phyloP scores from a whole-genome alignment of 2,113 vertebrate species.

The Panthera tigris region DNA sequence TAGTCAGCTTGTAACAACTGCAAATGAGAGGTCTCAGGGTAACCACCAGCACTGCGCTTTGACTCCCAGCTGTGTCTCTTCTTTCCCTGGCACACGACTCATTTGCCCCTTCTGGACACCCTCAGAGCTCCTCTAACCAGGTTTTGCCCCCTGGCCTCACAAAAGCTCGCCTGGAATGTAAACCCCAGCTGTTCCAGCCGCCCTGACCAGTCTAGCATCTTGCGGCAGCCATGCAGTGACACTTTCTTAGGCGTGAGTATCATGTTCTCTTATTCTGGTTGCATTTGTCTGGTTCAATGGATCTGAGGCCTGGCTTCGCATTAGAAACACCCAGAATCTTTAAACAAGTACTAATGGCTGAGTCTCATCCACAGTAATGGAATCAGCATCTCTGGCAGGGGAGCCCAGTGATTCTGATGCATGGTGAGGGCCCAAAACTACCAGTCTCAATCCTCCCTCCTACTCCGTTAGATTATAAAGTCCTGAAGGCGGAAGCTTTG shows the following conservation, averaged over 20 bases:
- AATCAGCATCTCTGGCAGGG: neutral
- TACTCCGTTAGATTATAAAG: neutral
- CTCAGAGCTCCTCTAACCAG: too few relatives aligned
- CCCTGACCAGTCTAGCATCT: neutral
- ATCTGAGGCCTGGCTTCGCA: neutral
- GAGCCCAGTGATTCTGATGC: neutral
- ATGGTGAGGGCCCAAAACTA: rapidly evolving
- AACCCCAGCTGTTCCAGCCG: neutral
- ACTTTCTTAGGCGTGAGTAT: too few relatives aligned
- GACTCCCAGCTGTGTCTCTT: neutral
- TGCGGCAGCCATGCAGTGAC: neutral
- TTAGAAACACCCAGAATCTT: neutral
- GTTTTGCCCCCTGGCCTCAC: neutral
- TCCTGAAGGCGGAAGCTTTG: too few relatives aligned
- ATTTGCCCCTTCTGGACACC: neutral
- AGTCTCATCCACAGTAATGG: neutral
- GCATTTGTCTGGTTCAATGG: neutral
- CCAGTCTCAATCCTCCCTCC: neutral
- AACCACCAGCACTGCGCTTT: rapidly evolving
- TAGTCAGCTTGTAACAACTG: neutral
- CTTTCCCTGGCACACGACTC: neutral
- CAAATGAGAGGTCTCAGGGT: neutral
- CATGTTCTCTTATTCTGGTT: neutral
- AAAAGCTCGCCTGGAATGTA: neutral
- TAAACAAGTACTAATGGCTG: neutral